Evolutionary conservation across 2,797 vertebrate genomes (phyloP).

Genomic region (Rhabdophis nuchalis): DNA sequence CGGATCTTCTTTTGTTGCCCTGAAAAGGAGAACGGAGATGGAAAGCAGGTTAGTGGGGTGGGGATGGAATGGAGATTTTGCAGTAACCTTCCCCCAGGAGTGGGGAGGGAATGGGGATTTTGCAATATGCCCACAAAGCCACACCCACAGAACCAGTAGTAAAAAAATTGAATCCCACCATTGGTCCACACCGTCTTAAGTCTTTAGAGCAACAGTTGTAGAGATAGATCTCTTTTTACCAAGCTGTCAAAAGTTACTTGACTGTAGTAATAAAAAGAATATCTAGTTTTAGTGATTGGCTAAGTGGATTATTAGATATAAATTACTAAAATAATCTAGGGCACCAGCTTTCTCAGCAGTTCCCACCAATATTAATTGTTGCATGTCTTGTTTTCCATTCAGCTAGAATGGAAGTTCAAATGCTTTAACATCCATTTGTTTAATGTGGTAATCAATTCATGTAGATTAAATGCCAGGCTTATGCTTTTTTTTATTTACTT

Average conservation of each 20-base stretch:
- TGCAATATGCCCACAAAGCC: no score
- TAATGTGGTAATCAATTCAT: not conserved
- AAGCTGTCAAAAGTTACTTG: not conserved
- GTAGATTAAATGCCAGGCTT: not conserved
- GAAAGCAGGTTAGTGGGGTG: no score
- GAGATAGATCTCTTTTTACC: not conserved
- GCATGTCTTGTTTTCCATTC: not conserved
- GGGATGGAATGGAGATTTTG: no score
- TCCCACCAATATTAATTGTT: not conserved
- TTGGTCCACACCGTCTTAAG: not conserved
- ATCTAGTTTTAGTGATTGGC: not conserved
- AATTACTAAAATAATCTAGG: not conserved
- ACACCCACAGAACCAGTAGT: no score
- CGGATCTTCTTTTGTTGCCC: no score
- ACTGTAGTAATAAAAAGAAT: not conserved
- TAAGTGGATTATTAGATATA: not conserved
- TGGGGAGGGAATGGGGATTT: no score
- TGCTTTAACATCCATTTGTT: not conserved
- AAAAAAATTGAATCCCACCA: no score
- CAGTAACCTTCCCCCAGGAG: no score
- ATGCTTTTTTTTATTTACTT: not conserved
- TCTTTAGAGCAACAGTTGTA: not conserved
- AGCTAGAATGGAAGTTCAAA: not conserved
- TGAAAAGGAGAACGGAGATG: no score
- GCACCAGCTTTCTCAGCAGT: not conserved